These are phyloP conservation scores for Agrilus planipennis DNA, from an alignment of 1,140 invertebrate genomes.

Conservation along the genomic window DNA sequence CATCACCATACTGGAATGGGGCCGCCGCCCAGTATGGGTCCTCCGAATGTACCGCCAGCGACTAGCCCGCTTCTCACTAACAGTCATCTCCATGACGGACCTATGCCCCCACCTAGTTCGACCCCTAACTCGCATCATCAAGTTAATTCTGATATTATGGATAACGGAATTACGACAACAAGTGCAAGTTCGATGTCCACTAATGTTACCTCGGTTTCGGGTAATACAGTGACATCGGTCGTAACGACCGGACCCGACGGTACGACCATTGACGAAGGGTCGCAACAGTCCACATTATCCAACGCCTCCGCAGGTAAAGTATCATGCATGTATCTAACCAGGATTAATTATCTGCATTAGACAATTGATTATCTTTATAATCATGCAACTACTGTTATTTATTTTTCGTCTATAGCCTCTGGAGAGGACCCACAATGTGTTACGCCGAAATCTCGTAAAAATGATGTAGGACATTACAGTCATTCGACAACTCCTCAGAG, in stretches of 20 bases:
- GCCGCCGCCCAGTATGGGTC: constrained; percentile 42
- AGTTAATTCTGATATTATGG: constrained; percentile 40
- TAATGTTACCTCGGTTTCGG: constrained; percentile 26
- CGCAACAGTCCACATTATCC: constrained; percentile 81
- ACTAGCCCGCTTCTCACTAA: constrained; percentile 32
- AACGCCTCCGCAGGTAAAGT: constrained; percentile 75
- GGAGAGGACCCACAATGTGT: constrained; percentile 69
- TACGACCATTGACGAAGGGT: constrained; percentile 74
- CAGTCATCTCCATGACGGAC: constrained; percentile 40
- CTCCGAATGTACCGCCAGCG: constrained; percentile 35
- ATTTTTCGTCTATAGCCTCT: constrained; percentile 47
- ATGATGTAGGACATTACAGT: constrained; percentile 46
- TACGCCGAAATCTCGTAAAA: constrained; percentile 65
- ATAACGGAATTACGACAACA: constrained; percentile 46
- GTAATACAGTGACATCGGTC: constrained; percentile 64
- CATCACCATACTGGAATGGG: constrained; percentile 36
- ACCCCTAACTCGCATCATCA: constrained; percentile 44
- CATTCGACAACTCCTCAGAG: constrained; percentile 62
- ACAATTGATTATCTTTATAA: neutral
- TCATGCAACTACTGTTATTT: neutral
- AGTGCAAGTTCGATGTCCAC: constrained; percentile 35
- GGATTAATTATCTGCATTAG: no score
- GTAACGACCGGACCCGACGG: constrained; percentile 81
- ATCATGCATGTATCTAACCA: no score
- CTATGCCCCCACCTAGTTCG: constrained; percentile 47